Conservation (phyloP, 2,888 invertebrate species). For the Eilema sororculum region DNA sequence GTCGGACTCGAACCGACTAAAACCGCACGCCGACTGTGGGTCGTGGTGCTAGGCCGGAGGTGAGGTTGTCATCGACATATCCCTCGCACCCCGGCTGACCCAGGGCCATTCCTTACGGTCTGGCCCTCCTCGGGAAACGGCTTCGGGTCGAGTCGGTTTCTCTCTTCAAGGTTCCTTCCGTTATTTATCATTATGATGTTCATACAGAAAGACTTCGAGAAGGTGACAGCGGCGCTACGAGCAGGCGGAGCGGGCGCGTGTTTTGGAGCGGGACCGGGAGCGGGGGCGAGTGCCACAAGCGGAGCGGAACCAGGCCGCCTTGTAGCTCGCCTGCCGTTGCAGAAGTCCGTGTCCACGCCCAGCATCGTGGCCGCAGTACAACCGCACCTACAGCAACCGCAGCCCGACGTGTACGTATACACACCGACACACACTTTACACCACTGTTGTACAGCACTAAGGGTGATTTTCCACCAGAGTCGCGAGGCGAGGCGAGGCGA, state of each 20-base stretch:
- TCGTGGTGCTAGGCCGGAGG: too few relatives aligned
- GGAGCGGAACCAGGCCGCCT: slow-evolving; percentile 53
- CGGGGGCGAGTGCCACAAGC: slow-evolving; percentile 44
- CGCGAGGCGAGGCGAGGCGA: too few relatives aligned
- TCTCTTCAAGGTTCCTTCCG: too few relatives aligned
- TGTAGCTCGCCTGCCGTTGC: slow-evolving; percentile 90
- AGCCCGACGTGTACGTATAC: slow-evolving; percentile 54
- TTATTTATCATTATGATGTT: neutral
- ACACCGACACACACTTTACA: neutral
- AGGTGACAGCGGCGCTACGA: slow-evolving; percentile 83
- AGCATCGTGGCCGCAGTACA: slow-evolving; percentile 91
- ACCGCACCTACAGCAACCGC: slow-evolving; percentile 74
- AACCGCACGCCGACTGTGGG: too few relatives aligned
- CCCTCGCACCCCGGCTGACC: too few relatives aligned
- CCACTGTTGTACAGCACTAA: neutral
- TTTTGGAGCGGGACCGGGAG: slow-evolving; percentile 51
- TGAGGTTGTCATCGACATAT: too few relatives aligned
- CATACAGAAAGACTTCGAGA: slow-evolving; percentile 90
- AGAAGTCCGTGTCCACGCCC: slow-evolving; percentile 96
- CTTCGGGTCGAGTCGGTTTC: too few relatives aligned
- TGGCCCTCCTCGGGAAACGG: too few relatives aligned
- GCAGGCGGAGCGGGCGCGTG: slow-evolving; percentile 72
- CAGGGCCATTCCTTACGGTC: too few relatives aligned
- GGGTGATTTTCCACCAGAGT: neutral
- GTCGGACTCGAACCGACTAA: too few relatives aligned